Evolutionary conservation across 2,888 invertebrate genomes (phyloP).

Genomic region (Lasioglossum figueresi): DNA sequence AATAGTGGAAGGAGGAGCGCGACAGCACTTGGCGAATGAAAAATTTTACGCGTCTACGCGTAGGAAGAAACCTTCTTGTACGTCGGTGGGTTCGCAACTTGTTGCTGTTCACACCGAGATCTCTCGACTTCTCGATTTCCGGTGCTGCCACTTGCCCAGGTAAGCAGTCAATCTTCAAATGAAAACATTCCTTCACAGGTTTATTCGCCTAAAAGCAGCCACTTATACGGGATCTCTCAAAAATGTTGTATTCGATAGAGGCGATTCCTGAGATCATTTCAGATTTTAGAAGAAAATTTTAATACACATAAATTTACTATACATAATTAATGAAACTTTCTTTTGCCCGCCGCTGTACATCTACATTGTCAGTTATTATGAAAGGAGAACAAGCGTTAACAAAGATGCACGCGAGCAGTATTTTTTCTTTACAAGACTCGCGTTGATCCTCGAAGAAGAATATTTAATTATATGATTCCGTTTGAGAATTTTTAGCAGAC

Average conservation of each 20-base stretch:
- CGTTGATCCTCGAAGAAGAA: background rate
- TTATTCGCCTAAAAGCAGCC: background rate
- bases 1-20: slow-evolving; percentile 14
- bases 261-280: no score
- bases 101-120: slow-evolving; percentile 55
- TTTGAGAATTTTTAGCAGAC: no score
- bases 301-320: no score
- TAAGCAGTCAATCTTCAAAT: slow-evolving; percentile 34
- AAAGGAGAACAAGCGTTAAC: background rate
- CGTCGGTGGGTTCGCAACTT: slow-evolving; percentile 57
- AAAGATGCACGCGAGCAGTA: background rate
- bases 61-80: slow-evolving; percentile 37
- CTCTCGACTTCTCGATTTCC: slow-evolving; percentile 48
- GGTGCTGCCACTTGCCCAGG: slow-evolving; percentile 42
- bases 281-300: no score
- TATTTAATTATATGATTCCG: background rate
- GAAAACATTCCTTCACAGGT: background rate
- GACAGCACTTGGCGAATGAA: slow-evolving; percentile 67
- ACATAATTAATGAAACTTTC: no score
- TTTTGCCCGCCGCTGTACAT: no score
- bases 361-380: background rate
- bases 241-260: no score
- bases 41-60: slow-evolving; percentile 70
- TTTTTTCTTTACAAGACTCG: background rate
- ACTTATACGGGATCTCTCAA: background rate